Evolutionary conservation across 35 echinoderm and acorn worm genomes (phyloP).

Genomic region (Patiria miniata): DNA sequence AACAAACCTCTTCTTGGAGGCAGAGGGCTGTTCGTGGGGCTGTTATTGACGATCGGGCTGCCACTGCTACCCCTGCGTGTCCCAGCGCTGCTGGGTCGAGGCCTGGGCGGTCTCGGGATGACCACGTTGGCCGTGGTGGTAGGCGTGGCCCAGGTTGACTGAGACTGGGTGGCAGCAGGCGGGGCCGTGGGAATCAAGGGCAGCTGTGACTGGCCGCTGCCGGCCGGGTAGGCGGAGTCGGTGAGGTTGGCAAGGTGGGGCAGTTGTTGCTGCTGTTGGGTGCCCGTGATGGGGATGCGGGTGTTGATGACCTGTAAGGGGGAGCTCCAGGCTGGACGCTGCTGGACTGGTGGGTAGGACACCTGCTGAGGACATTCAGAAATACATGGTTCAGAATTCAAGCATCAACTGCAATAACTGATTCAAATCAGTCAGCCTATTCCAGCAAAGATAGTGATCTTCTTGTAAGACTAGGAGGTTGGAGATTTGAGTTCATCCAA

Average conservation of each 20-base stretch:
- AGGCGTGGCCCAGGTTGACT: constrained; percentile 38
- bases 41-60: constrained; percentile 35
- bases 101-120: constrained; percentile 84
- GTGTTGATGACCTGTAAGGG: constrained; percentile 64
- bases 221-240: constrained; percentile 31
- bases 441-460: no score
- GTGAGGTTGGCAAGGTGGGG: constrained; percentile 21
- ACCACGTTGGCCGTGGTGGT: constrained; percentile 41
- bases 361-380: constrained; percentile 41
- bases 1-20: constrained; percentile 89
- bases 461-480: no score
- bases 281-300: constrained; percentile 53
- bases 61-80: constrained; percentile 73
- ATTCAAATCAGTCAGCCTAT: no score
- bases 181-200: constrained; percentile 35
- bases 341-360: constrained; percentile 87
- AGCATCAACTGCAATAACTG: no score
- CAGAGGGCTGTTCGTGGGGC: constrained; percentile 79
- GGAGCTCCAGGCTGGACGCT: constrained; percentile 52
- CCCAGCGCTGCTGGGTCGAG: constrained; percentile 90
- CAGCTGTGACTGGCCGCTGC: constrained; percentile 32
- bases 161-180: constrained; percentile 26
- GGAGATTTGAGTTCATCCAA: no score
- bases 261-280: constrained; percentile 56
- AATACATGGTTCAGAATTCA: no score